Conservation (phyloP, 2,888 invertebrate species). For the Andrena chrysosceles region DNA sequence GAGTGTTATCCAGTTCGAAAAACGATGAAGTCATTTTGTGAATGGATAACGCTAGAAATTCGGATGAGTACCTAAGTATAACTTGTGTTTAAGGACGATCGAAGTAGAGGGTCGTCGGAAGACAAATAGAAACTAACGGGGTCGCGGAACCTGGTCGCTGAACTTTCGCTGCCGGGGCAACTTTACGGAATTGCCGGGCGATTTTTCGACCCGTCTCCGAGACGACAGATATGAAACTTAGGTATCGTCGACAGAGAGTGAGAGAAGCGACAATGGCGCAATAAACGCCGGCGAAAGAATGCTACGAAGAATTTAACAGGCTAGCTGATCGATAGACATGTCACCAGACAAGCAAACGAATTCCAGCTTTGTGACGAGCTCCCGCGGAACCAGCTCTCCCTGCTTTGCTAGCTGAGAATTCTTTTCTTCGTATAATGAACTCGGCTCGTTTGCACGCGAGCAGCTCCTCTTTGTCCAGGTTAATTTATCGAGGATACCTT, state of each 20-base stretch:
- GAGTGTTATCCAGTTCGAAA: too few species aligned
- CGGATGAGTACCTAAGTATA: too few species aligned
- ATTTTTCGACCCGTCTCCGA: slow-evolving; percentile 27
- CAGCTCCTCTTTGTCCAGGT: slow-evolving; percentile 26
- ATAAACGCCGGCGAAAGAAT: slow-evolving; percentile 38
- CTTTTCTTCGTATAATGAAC: slow-evolving; percentile 60
- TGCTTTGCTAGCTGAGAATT: slow-evolving; percentile 41
- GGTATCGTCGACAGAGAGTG: background rate
- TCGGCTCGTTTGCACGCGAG: slow-evolving; percentile 62
- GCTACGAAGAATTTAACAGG: slow-evolving; percentile 34
- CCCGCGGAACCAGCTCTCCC: background rate
- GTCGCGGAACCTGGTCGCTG: slow-evolving; percentile 15
- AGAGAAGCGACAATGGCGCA: background rate
- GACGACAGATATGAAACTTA: slow-evolving; percentile 26
- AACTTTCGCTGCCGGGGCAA: slow-evolving; percentile 6
- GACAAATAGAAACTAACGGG: background rate
- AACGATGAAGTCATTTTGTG: too few species aligned
- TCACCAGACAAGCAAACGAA: slow-evolving; percentile 27
- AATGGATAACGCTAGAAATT: too few species aligned
- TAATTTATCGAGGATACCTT: slow-evolving; percentile 56
- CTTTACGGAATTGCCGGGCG: slow-evolving; percentile 11
- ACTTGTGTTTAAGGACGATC: background rate
- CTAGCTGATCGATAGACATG: slow-evolving; percentile 5
- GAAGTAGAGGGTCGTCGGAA: background rate
- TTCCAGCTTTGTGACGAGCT: slow-evolving; percentile 24